A percentile compares a stretch with the other conserved stretches of the same genome.
Conservation (phyloP, 2,113 vertebrate species). For the Tinamus guttatus region DNA sequence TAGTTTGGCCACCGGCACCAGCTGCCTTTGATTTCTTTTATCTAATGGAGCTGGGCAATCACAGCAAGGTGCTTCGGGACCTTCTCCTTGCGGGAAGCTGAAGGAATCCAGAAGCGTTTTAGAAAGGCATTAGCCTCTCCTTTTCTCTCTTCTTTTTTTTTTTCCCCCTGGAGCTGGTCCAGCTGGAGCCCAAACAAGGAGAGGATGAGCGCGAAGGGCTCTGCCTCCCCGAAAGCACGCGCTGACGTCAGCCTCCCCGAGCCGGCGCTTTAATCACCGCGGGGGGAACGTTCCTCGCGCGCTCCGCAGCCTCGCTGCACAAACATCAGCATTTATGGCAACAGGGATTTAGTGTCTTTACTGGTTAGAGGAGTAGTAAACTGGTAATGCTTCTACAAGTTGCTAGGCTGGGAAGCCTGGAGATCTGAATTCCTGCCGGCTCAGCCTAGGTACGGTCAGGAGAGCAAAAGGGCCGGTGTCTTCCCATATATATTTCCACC, state of each 20-base stretch:
- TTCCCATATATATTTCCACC: background rate
- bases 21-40: background rate
- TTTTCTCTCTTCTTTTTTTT: background rate
- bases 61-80: conserved; percentile 2
- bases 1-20: background rate
- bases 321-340: conserved; percentile 50
- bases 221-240: conserved; percentile 34
- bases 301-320: conserved; percentile 15
- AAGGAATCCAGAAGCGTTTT: conserved; percentile 33
- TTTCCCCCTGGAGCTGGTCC: conserved; percentile 55
- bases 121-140: conserved; percentile 51
- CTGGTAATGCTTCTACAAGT: background rate
- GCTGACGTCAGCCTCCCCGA: conserved; percentile 67
- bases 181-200: conserved; percentile 73
- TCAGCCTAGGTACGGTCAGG: background rate
- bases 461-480: background rate
- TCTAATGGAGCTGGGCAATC: background rate
- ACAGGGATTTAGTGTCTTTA: conserved; percentile 37
- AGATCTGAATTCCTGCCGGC: background rate
- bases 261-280: conserved; percentile 48
- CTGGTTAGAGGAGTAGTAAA: conserved; percentile 6
- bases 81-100: background rate
- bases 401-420: background rate
- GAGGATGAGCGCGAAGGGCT: conserved; percentile 53
- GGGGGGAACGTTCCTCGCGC: conserved; percentile 34